phyloP scores from a whole-genome alignment of 1,140 invertebrate genomes.

The Caenorhabditis remanei region DNA sequence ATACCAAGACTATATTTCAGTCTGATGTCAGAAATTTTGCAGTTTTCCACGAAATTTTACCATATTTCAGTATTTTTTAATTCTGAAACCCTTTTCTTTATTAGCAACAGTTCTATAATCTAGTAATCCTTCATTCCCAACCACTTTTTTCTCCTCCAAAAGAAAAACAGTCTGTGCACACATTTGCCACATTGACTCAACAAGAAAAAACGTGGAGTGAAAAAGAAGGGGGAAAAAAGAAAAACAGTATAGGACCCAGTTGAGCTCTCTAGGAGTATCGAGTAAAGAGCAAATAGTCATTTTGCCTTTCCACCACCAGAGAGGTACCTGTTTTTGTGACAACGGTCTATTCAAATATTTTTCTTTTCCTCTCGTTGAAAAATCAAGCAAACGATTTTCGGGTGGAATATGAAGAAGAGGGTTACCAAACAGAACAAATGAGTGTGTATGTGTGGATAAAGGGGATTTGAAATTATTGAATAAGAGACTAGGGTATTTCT shows the following conservation, averaged over 20 bases:
- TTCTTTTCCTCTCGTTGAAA: not conserved
- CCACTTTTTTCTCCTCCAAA: not conserved
- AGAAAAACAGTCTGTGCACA: constrained; percentile 48
- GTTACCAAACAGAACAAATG: constrained; percentile 14
- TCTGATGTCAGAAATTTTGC: too few relatives aligned
- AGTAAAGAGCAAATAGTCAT: constrained; percentile 49
- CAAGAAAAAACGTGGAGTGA: not conserved
- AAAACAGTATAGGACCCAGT: constrained; percentile 54
- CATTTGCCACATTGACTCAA: not conserved
- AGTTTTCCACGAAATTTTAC: too few relatives aligned
- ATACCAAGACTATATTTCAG: too few relatives aligned
- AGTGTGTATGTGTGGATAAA: not conserved
- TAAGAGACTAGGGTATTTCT: too few relatives aligned
- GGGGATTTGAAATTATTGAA: not conserved
- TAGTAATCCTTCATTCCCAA: not conserved
- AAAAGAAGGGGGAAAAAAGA: too few relatives aligned
- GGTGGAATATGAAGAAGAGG: too few relatives aligned
- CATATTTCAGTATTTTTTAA: too few relatives aligned
- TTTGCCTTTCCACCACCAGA: not conserved
- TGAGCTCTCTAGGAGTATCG: constrained; percentile 7
- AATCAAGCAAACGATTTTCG: constrained; percentile 46
- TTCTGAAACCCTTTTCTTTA: too few relatives aligned
- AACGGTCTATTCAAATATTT: constrained; percentile 47
- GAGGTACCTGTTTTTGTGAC: constrained; percentile 48
- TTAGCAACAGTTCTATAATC: too few relatives aligned